These are phyloP conservation scores for Furnarius figulus DNA, from an alignment of 2,113 vertebrate genomes.

Conservation along the genomic window DNA sequence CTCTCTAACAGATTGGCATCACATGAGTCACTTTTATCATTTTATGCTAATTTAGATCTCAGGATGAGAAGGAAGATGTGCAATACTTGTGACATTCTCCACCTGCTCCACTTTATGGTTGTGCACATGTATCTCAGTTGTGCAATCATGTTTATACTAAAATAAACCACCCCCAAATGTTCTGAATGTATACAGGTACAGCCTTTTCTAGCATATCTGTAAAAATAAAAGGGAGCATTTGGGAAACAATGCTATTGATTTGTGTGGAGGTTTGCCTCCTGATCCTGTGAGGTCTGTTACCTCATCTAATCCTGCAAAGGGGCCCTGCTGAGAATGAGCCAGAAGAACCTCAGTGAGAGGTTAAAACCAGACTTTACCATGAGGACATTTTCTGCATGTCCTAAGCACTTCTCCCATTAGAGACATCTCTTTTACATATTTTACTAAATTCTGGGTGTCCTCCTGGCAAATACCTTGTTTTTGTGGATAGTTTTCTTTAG, in stretches of 20 bases:
- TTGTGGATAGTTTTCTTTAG: neutral
- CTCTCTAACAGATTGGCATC: slow-evolving; percentile 47
- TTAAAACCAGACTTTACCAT: neutral
- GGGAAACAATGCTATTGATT: slow-evolving; percentile 2
- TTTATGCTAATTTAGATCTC: slow-evolving; percentile 42
- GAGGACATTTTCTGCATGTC: neutral
- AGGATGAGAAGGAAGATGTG: slow-evolving; percentile 21
- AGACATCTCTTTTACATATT: neutral
- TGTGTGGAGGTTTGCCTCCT: neutral
- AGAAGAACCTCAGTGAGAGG: neutral
- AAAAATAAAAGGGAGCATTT: neutral
- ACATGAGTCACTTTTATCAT: slow-evolving; percentile 41
- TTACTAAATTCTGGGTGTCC: neutral
- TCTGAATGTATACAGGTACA: slow-evolving; percentile 3
- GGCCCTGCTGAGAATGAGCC: neutral
- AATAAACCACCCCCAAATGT: slow-evolving; percentile 18
- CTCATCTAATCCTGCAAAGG: neutral
- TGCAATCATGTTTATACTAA: slow-evolving; percentile 33
- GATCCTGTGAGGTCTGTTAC: neutral
- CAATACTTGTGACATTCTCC: slow-evolving; percentile 31
- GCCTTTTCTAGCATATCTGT: neutral
- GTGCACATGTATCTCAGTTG: neutral
- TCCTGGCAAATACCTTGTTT: neutral
- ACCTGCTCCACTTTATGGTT: slow-evolving; percentile 27
- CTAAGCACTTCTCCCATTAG: neutral